These are phyloP conservation scores for Ichneumon xanthorius DNA, from an alignment of 2,888 invertebrate genomes.

Conservation along the genomic window DNA sequence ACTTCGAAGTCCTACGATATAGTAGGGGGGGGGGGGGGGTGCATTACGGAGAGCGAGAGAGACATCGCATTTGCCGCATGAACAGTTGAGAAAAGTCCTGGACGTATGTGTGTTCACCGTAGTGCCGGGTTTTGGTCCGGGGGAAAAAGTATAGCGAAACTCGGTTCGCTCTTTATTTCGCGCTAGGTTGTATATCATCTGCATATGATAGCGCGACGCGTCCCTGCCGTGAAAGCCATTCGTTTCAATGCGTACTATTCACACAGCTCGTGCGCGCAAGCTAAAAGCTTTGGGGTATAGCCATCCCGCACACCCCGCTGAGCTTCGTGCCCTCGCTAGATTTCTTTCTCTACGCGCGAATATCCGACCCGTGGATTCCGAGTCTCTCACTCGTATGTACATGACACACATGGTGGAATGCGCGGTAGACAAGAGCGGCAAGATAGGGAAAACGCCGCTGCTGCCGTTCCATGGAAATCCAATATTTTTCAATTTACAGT, in stretches of 20 bases:
- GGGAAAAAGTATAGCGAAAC: slow-evolving; percentile 62
- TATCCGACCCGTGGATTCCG: slow-evolving; percentile 9
- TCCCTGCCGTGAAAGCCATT: slow-evolving; percentile 77
- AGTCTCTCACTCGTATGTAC: slow-evolving; percentile 18
- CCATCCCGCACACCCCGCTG: slow-evolving; percentile 42
- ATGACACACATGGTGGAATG: slow-evolving; percentile 24
- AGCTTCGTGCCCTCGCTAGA: slow-evolving; percentile 40
- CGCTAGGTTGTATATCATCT: slow-evolving; percentile 79
- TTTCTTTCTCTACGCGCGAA: slow-evolving; percentile 38
- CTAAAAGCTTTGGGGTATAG: slow-evolving; percentile 76
- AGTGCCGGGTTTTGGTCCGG: slow-evolving; percentile 22
- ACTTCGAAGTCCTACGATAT: slow-evolving; percentile 15
- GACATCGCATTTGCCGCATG: slow-evolving; percentile 72
- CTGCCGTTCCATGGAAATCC: slow-evolving; percentile 35
- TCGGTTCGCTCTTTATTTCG: slow-evolving; percentile 66
- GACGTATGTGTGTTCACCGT: slow-evolving; percentile 41
- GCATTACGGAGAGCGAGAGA: neutral
- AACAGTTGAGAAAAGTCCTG: slow-evolving; percentile 75
- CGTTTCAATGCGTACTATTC: slow-evolving; percentile 80
- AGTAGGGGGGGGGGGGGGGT: neutral
- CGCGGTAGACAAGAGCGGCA: slow-evolving; percentile 4
- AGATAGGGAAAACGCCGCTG: neutral
- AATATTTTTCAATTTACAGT: slow-evolving; percentile 60
- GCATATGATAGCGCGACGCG: slow-evolving; percentile 79
- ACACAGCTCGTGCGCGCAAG: slow-evolving; percentile 64